phyloP scores from a whole-genome alignment of 2,797 vertebrate species.

The Florisuga fusca region DNA sequence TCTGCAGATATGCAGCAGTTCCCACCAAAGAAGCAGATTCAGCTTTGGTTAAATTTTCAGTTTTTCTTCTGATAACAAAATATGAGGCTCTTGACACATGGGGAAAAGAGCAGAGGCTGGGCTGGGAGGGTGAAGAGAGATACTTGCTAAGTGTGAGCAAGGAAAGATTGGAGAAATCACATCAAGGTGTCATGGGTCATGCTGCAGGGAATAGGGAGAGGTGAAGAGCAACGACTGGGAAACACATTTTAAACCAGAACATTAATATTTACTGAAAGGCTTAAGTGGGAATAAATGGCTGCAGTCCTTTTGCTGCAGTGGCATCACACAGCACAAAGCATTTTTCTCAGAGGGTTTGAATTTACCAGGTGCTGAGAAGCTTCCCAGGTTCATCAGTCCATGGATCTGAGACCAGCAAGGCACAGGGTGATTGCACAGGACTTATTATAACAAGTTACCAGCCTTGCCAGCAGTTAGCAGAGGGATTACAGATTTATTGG shows the following conservation, averaged over 20 bases:
- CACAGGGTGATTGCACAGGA: not conserved
- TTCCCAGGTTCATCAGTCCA: not conserved
- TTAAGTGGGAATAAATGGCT: not conserved
- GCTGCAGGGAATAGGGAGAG: not conserved
- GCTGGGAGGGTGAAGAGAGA: not conserved
- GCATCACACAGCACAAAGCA: not conserved
- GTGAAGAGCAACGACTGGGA: constrained; percentile 13
- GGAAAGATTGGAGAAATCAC: not conserved
- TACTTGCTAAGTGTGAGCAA: not conserved
- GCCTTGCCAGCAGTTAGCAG: constrained; percentile 29
- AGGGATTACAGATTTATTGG: constrained; percentile 17
- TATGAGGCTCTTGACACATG: fast-evolving
- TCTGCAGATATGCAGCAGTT: not conserved
- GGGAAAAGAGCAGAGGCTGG: not conserved
- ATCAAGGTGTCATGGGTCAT: not conserved
- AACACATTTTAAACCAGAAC: not conserved
- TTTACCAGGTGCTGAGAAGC: not conserved
- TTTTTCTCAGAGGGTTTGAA: not conserved
- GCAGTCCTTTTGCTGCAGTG: not conserved
- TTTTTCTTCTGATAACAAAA: not conserved
- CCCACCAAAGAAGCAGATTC: not conserved
- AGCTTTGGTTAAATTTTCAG: not conserved
- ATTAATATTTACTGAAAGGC: not conserved
- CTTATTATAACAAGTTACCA: not conserved
- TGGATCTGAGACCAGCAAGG: not conserved